Percentiles rank a stretch among this genome's conserved stretches.
These are phyloP conservation scores for Styela plicata DNA, from an alignment of 23 tunicate genomes.

Conservation along the genomic window DNA sequence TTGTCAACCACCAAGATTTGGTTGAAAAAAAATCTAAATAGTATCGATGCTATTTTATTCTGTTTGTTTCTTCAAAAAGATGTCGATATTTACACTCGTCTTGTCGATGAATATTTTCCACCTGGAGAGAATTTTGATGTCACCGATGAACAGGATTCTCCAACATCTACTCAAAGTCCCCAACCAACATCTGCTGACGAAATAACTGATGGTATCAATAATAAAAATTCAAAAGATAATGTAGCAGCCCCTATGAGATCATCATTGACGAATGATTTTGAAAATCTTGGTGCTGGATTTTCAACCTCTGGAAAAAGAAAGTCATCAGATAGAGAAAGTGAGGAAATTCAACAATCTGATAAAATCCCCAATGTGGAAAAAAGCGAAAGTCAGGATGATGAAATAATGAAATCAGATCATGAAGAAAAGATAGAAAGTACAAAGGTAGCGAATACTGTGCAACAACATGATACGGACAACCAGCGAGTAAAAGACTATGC, in stretches of 20 bases:
- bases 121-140: neutral
- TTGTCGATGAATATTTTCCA: neutral
- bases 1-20: constrained; percentile 44
- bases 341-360: neutral
- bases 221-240: neutral
- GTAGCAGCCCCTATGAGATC: neutral
- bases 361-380: neutral
- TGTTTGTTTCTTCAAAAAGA: constrained; percentile 73
- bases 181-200: neutral
- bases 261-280: neutral
- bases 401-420: too few relatives aligned
- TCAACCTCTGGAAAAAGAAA: neutral
- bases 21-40: constrained; percentile 41
- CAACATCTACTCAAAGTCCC: too few relatives aligned
- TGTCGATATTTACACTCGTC: constrained; percentile 31
- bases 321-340: neutral
- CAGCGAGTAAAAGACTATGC: too few relatives aligned
- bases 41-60: constrained; percentile 43
- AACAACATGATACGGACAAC: too few relatives aligned
- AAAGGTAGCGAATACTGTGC: too few relatives aligned
- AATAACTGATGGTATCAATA: neutral
- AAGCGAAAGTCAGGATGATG: too few relatives aligned
- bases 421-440: too few relatives aligned
- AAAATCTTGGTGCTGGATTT: neutral
- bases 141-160: too few relatives aligned